These are phyloP conservation scores for Tauraco erythrolophus DNA, from an alignment of 2,113 vertebrate genomes.

Conservation along the genomic window DNA sequence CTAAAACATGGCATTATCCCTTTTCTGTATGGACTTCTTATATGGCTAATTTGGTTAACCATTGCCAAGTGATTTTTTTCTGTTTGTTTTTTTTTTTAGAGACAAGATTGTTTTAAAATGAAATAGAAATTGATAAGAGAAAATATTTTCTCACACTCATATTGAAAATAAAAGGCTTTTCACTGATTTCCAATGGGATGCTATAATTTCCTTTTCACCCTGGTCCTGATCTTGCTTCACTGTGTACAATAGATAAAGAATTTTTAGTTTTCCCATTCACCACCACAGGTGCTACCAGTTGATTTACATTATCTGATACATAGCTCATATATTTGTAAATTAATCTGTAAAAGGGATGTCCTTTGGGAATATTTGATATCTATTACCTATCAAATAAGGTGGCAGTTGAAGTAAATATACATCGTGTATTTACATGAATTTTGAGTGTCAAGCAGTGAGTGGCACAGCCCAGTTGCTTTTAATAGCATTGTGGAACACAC, in stretches of 20 bases:
- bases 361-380: background rate
- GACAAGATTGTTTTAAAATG: background rate
- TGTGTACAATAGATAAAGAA: background rate
- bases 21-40: background rate
- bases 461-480: background rate
- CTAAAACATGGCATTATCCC: background rate
- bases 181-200: background rate
- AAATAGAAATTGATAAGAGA: background rate
- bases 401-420: background rate
- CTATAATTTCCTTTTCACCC: background rate
- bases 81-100: background rate
- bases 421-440: background rate
- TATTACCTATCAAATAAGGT: background rate
- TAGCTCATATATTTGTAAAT: background rate
- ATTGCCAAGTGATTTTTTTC: background rate
- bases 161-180: background rate
- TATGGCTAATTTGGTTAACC: background rate
- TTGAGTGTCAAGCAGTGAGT: background rate
- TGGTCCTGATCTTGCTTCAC: background rate
- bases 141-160: background rate
- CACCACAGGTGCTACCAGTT: background rate
- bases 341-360: background rate
- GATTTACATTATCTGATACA: background rate
- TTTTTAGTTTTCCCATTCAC: background rate
- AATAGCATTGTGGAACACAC: background rate